Conservation (phyloP, 2,113 vertebrate genomes). For the Tragelaphus scriptus region DNA sequence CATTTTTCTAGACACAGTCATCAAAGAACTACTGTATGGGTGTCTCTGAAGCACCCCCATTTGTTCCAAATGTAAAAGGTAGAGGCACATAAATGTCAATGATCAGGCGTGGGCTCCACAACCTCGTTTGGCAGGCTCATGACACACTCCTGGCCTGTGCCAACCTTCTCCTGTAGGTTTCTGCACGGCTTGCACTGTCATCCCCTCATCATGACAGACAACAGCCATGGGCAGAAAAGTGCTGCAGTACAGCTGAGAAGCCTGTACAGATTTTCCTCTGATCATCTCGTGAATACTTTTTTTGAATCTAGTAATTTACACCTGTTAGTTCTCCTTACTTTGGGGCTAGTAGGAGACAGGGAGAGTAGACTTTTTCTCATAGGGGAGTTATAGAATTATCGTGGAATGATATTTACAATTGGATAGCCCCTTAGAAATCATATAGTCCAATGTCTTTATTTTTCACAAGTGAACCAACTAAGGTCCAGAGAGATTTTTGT, state of each 20-base stretch:
- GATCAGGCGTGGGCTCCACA: conserved; percentile 66
- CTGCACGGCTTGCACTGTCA: conserved; percentile 50
- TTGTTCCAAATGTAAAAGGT: conserved; percentile 75
- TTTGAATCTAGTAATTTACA: background rate
- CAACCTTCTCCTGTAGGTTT: conserved; percentile 65
- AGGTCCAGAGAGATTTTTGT: background rate
- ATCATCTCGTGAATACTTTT: background rate
- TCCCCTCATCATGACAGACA: conserved; percentile 25
- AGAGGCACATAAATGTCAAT: conserved; percentile 66
- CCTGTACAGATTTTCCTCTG: background rate
- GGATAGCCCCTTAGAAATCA: background rate
- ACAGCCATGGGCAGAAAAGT: conserved; percentile 40
- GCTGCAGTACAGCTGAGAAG: conserved; percentile 39
- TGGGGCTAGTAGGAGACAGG: conserved; percentile 49
- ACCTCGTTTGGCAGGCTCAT: conserved; percentile 68
- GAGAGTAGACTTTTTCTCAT: conserved; percentile 21
- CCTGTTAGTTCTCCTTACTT: conserved; percentile 48
- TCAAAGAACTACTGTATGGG: conserved; percentile 76
- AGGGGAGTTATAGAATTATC: background rate
- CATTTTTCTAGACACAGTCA: conserved; percentile 70
- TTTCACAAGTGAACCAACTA: background rate
- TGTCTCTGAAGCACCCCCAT: conserved; percentile 69
- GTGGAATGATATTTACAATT: background rate
- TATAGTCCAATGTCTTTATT: background rate
- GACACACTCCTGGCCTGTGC: conserved; percentile 55